Percentiles rank a stretch among this genome's conserved stretches.
Evolutionary conservation across 1,140 invertebrate species (phyloP).

Genomic region (Cheumatopsyche charites): DNA sequence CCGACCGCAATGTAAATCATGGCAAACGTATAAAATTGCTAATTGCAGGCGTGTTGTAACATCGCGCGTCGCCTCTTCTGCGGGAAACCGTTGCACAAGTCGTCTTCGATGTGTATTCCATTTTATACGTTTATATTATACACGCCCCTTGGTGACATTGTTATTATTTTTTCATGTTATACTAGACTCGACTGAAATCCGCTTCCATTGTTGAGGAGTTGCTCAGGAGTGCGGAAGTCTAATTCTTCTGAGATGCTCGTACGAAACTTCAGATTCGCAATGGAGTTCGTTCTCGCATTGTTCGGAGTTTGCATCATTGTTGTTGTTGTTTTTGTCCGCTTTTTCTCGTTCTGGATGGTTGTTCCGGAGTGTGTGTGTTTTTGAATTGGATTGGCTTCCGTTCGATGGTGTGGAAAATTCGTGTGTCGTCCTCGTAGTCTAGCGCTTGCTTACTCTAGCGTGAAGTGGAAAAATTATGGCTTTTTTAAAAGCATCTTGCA

Average conservation of each 20-base stretch:
- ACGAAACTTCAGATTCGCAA: not conserved
- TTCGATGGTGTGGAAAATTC: not conserved
- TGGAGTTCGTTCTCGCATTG: not conserved
- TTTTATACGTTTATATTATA: too few relatives aligned
- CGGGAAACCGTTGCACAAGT: too few relatives aligned
- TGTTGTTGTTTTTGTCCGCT: too few relatives aligned
- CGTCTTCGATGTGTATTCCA: too few relatives aligned
- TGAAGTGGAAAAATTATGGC: not conserved
- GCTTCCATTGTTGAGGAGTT: not conserved
- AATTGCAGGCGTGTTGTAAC: constrained; percentile 10
- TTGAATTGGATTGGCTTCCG: not conserved
- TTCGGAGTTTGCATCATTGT: not conserved
- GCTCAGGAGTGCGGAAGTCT: constrained; percentile 1
- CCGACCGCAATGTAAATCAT: constrained; percentile 9
- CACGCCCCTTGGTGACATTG: too few relatives aligned
- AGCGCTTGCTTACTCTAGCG: not conserved
- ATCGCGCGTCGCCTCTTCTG: too few relatives aligned
- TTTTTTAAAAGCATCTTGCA: not conserved
- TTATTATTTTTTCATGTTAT: too few relatives aligned
- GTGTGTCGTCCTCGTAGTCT: too few relatives aligned
- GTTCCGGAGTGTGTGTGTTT: not conserved
- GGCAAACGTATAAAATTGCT: constrained; percentile 7
- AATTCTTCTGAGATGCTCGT: too few relatives aligned
- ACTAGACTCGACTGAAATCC: too few relatives aligned
- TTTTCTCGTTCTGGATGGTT: not conserved